Evolutionary conservation across 2,113 vertebrate genomes (phyloP), one percentile per base, ranked within the genome.

Genomic region (Cheilinus undulatus): DNA sequence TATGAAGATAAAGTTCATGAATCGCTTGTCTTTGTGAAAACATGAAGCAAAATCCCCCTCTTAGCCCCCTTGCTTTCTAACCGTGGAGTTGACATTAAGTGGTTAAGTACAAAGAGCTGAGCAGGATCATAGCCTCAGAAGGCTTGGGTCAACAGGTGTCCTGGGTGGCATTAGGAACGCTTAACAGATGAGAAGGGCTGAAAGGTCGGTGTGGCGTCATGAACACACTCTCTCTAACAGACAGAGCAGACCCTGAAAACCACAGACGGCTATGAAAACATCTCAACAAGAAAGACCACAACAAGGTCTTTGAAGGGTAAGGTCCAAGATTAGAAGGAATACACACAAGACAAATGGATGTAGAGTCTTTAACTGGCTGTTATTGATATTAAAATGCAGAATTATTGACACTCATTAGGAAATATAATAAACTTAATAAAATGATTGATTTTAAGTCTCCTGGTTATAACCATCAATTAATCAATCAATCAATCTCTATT

Each of bases 171-270:
- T 91, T 92, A 93, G 77, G 57, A 15, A 73, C 38, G n/a, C 89
- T 92, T 88, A 93, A 78, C 59, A 73, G 85, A 87, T 87, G 80
- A 89, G 69, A 72, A 66, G 76, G 84, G 69, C 68, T 30, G 7
- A 86, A 83, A 86, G 88, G 86, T 86, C 79, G 59, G 42, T 26
- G 38, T 78, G 62, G 69, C 52, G 63, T 76, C 67, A 83, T 4
- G 58, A 61, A 56, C 24, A 45, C 34, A n/a, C 17, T 15, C 9
- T n/a, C 26, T 68, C 38, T 19, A 49, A 75, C 23, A 42, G 53
- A 75, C 23, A 42, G 46, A 45, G 56, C 14, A 42, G 3, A 40
- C 30, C 20, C 24, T 50, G 54, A 28, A 3, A 32, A 23, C 40
- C 27, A 28, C 56, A 52, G 26, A n/a, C 26, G 34, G 38, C 8